phyloP scores from a whole-genome alignment of 2,888 invertebrate species.

The Dicyrtoma fusca region DNA sequence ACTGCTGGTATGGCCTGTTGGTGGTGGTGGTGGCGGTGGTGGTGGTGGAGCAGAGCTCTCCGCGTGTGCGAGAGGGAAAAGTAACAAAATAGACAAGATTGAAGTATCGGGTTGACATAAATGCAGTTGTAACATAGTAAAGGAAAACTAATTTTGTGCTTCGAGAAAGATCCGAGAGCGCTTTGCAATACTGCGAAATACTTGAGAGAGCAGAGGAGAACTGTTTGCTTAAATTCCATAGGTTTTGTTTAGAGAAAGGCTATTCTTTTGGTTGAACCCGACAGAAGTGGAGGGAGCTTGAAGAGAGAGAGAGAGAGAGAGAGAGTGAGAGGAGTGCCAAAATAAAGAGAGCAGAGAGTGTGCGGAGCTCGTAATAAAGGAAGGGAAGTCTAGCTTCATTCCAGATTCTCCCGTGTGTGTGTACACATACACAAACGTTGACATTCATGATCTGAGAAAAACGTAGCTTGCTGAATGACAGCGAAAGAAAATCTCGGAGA shows the following conservation, averaged over 20 bases:
- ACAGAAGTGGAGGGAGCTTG: constrained; percentile 27
- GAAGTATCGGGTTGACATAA: constrained; percentile 27
- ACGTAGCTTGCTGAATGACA: constrained; percentile 43
- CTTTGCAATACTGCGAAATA: no score
- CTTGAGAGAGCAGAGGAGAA: constrained; percentile 14
- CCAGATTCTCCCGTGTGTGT: constrained; percentile 31
- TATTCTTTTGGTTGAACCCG: constrained; percentile 32
- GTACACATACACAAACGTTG: constrained; percentile 46
- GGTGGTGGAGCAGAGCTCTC: no score
- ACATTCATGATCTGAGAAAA: constrained; percentile 54
- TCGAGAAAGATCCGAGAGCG: background rate
- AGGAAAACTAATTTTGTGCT: constrained; percentile 12
- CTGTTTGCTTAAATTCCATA: constrained; percentile 30
- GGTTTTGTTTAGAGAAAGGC: constrained; percentile 33
- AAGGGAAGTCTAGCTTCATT: constrained; percentile 31
- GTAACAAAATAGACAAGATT: constrained; percentile 7
- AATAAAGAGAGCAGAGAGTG: constrained; percentile 39
- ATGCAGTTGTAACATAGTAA: constrained; percentile 9
- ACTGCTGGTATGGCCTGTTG: no score
- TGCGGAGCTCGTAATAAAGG: constrained; percentile 37
- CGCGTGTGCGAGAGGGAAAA: background rate
- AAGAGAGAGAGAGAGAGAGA: no score
- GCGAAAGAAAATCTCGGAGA: constrained; percentile 37
- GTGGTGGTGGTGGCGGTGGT: no score
- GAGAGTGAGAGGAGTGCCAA: constrained; percentile 41